Percentiles rank a stretch among this genome's conserved stretches.
These are phyloP conservation scores for Cyrtodaria siliqua DNA, from an alignment of 2,888 invertebrate species.

Conservation along the genomic window DNA sequence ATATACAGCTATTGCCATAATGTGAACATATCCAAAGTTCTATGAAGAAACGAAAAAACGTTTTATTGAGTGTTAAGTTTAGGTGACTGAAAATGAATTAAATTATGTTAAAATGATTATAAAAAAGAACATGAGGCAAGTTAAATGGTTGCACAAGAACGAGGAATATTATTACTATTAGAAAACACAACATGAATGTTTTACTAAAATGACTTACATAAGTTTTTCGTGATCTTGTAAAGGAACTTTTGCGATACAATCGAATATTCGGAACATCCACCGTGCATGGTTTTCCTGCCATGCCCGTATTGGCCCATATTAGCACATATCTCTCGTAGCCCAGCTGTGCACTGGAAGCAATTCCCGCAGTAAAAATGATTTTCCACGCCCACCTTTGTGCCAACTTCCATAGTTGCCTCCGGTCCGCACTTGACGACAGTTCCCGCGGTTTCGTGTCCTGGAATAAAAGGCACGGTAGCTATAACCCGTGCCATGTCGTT, in stretches of 20 bases:
- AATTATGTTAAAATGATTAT: no score
- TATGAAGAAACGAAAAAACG: no score
- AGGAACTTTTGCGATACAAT: conserved; percentile 80
- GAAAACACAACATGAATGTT: background rate
- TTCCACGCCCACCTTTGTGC: conserved; percentile 80
- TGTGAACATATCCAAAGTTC: no score
- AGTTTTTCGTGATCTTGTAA: conserved; percentile 71
- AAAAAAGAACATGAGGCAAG: background rate
- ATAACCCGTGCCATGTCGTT: conserved; percentile 79
- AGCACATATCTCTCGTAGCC: conserved; percentile 76
- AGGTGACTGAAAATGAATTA: no score
- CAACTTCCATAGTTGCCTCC: conserved; percentile 73
- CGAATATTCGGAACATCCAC: conserved; percentile 83
- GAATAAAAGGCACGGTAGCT: conserved; percentile 82
- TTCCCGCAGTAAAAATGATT: conserved; percentile 82
- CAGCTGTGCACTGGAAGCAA: conserved; percentile 80
- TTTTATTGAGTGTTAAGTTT: no score
- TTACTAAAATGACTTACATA: conserved; percentile 68
- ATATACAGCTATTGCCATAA: no score
- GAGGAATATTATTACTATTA: background rate
- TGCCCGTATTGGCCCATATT: conserved; percentile 84
- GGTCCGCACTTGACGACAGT: conserved; percentile 82
- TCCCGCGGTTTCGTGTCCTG: conserved; percentile 83
- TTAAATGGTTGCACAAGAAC: background rate
- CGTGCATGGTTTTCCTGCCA: conserved; percentile 79